Percentiles rank a stretch among this genome's conserved stretches.
phyloP scores from a whole-genome alignment of 2,797 vertebrate species.

The Brachyalestes nurse region DNA sequence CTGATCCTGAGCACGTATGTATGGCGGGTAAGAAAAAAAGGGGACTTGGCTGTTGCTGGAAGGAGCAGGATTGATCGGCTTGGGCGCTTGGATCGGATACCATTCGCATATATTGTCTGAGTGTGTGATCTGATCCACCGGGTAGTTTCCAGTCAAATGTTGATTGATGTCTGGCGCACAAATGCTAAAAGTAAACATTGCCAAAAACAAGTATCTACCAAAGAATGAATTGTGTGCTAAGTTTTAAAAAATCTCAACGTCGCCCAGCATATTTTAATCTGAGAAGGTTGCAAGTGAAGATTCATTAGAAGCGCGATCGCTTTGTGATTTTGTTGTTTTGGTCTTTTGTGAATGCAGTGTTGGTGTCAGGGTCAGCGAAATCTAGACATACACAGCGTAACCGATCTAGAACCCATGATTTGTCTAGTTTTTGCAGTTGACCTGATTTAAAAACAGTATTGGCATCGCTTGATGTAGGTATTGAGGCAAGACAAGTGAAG shows the following conservation, averaged over 20 bases:
- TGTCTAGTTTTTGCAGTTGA: not conserved
- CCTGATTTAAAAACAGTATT: not conserved
- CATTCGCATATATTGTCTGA: not conserved
- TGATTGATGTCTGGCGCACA: not conserved
- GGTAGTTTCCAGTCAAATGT: not conserved
- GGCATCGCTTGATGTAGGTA: not conserved
- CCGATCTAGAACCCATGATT: not conserved
- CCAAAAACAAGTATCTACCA: not conserved
- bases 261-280: not conserved
- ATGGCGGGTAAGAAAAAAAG: conserved; percentile 75
- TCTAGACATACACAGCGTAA: not conserved
- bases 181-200: not conserved
- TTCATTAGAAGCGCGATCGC: not conserved
- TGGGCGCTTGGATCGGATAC: not conserved
- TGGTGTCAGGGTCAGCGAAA: not conserved
- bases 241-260: not conserved
- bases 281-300: not conserved
- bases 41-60: conserved; percentile 63
- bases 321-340: too few species aligned
- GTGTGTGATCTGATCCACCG: conserved; percentile 14
- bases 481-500: not conserved
- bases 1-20: conserved; percentile 53
- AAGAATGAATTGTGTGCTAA: not conserved
- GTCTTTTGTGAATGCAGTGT: not conserved
- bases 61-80: conserved; percentile 24